Evolutionary conservation across 2,113 vertebrate species (phyloP), one percentile per base, ranked within the genome.

Genomic region (Tympanuchus pallidicinctus): DNA sequence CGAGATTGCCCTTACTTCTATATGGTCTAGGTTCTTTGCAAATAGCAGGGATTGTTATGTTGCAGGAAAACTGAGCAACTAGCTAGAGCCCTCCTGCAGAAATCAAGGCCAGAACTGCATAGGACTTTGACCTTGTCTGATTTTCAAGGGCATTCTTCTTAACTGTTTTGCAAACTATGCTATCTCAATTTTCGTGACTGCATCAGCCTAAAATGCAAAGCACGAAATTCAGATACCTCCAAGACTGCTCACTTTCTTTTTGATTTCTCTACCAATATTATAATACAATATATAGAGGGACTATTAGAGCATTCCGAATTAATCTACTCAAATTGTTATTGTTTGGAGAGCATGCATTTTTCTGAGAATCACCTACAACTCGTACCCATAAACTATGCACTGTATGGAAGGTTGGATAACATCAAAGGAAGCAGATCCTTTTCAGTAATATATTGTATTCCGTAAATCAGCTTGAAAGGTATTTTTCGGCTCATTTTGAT

Each of bases 401-500:
- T 71, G 57, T 86, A 65, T 90, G 88, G 82, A 72, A 61, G 73
- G 69, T 27, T 89, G 69, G 90, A 81, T 94, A 74, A 86, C 82
- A 91, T 86, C 84, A 93, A 97, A 97, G 76, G 56, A 89, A 93
- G 88, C 7, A 88, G 60, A 60, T 54, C 36, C 64, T 94, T 93
- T 91, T 77, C 50, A 83, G 89, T 86, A 81, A 94, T 88, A 54
- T 56, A 93, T 84, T 7, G 22, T 71, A 92, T 96, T 96, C 86
- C 1, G 13, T 83, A 78, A 94, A 93, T 95, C 92, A 96, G 61
- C 88, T 90, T 92, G 94, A 94, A 96, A 92, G 87, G 85, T 78
- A 89, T 94, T 95, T 95, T 94, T 90, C 85, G 89, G 88, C 60
- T 92, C 75, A 89, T 97, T 95, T 93, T 94, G 91, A 94, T 86